Conservation (phyloP, 2,797 vertebrate species). For the Anabacerthia variegaticeps region DNA sequence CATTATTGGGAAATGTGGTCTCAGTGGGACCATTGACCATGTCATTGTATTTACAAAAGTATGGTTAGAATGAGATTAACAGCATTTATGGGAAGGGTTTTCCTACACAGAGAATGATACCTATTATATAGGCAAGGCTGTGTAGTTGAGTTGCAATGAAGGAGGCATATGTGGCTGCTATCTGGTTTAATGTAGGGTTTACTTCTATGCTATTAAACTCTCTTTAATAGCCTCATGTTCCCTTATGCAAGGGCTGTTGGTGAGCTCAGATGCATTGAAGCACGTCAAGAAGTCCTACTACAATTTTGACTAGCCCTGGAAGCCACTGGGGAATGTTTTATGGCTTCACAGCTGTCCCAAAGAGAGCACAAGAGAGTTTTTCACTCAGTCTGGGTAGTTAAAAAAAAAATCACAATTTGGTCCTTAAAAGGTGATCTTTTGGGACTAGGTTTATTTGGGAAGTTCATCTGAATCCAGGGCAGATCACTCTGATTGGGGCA, state of each 20-base stretch:
- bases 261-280: not conserved
- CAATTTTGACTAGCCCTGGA: not conserved
- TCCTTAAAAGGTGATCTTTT: not conserved
- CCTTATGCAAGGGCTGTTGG: not conserved
- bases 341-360: not conserved
- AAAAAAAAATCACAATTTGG: not conserved
- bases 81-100: slow-evolving; percentile 53
- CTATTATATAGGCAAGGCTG: slow-evolving; percentile 22
- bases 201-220: not conserved
- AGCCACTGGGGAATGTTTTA: not conserved
- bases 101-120: slow-evolving; percentile 30
- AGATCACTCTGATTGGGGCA: not conserved
- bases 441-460: not conserved
- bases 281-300: not conserved
- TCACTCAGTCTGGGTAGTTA: not conserved
- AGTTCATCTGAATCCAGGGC: not conserved
- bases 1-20: slow-evolving; percentile 79
- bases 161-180: not conserved
- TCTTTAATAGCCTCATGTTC: not conserved
- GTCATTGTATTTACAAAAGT: slow-evolving; percentile 77
- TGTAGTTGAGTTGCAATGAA: not conserved
- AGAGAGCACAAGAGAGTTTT: not conserved
- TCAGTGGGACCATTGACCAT: slow-evolving; percentile 71
- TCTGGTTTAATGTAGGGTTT: not conserved
- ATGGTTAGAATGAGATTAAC: slow-evolving; percentile 72